Percentiles rank a stretch among this genome's conserved stretches.
Evolutionary conservation across 37 sponge, comb jelly and placozoan genomes (phyloP).

Genomic region (Spongilla lacustris): DNA sequence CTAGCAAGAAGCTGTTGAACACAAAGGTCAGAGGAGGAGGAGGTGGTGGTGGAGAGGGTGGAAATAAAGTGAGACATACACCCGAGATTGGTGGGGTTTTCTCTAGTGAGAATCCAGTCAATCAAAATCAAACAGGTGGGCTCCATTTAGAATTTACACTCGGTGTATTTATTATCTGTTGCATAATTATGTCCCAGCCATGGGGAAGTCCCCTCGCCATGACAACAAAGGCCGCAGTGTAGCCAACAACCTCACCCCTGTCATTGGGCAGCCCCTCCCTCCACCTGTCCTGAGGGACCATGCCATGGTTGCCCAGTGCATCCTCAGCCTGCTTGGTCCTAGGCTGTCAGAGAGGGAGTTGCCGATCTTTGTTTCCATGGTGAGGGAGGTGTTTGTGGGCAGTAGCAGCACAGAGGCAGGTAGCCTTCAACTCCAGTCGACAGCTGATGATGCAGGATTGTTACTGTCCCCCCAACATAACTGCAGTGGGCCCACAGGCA

Average conservation of each 20-base stretch:
- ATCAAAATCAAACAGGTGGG: neutral
- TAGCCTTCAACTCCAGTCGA: slow-evolving; percentile 12
- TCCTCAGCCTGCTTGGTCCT: slow-evolving; percentile 37
- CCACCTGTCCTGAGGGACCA: slow-evolving; percentile 48
- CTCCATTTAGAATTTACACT: too few relatives aligned
- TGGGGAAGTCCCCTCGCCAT: neutral
- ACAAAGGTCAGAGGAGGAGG: neutral
- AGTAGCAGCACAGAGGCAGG: slow-evolving; percentile 35
- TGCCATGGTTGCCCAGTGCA: slow-evolving; percentile 53
- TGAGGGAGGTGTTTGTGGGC: slow-evolving; percentile 60
- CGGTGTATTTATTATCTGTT: too few relatives aligned
- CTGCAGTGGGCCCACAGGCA: neutral
- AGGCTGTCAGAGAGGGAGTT: slow-evolving; percentile 64
- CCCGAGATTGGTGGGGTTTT: too few relatives aligned
- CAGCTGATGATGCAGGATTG: neutral
- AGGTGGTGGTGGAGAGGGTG: too few relatives aligned
- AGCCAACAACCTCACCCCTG: slow-evolving; percentile 15
- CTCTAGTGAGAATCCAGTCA: neutral
- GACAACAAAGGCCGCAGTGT: neutral
- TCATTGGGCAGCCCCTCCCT: slow-evolving; percentile 3
- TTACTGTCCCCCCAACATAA: neutral
- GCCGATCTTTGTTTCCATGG: slow-evolving; percentile 67
- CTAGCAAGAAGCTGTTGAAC: neutral
- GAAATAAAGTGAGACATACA: too few relatives aligned
- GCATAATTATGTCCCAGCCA: too few relatives aligned